Base-by-base conservation (phyloP, 2,113 vertebrate species). In the Lamprologus lemairii region DNA sequence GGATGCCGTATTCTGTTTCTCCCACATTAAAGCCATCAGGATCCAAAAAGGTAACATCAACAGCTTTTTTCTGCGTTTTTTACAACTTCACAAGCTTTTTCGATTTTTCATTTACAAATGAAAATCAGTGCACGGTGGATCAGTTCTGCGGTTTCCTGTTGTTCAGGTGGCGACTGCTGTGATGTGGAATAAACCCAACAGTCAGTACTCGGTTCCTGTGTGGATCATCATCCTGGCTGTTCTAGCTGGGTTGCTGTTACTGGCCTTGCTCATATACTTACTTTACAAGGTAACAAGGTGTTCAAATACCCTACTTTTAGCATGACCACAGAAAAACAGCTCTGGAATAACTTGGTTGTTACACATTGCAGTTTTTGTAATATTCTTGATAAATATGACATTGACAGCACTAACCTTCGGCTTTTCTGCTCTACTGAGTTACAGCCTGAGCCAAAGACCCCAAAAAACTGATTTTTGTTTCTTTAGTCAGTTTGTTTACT, bases 221-320 rank as follows among this genome's bases (percentile, higher is more conserved):
- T 99, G 98, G 98, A 98, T 98, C 86, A 98, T 99, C 82, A 97
- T 98, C 83, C 95, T 98, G 79, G 97, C 98, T 81, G 93, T 98
- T 87, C 94, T 98, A 4, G 94, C 96, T 14, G 98, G 98, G 8
- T 95, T 99, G 71, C 90, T 99, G 42, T 96, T 98, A 19, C 96
- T 99, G 1, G 94, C 97, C 12, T 94, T 99, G 75, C 97, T 99
- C 88, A 98, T 98, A 95, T 98, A 97, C 79, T 94, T 98, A 88
- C 95, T 99, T 60, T 98, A 98, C 91, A 99, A 98, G 96, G 98
- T 99, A 86, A 94, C 91, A 80, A 53, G 26, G 37, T 31, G 9
- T 49, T 49, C 0, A 49, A 47, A 28, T 47, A 19, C 14, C 16
- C 42, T 63, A 12, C 19, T 4, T 35, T 40, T n/a, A 83, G 23